Conservation (phyloP, 2,888 invertebrate genomes). For the Lysandra coridon region DNA sequence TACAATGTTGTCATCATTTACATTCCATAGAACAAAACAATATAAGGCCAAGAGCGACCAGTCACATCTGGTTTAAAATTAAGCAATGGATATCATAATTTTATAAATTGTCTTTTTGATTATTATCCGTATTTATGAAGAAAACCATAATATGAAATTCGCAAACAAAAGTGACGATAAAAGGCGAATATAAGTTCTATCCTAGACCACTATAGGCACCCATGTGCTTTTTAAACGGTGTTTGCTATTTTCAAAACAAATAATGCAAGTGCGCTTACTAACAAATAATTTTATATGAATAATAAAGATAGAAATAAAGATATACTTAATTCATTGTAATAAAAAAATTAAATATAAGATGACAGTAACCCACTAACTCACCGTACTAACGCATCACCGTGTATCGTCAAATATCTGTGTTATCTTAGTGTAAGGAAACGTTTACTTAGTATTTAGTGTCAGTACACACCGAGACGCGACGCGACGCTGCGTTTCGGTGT, state of each 20-base stretch:
- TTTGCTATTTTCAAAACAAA: background rate
- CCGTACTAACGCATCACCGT: constrained; percentile 41
- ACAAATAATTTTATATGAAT: no score
- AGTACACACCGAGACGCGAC: background rate
- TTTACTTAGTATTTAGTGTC: background rate
- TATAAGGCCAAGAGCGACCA: background rate
- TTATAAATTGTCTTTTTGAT: no score
- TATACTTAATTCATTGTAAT: background rate
- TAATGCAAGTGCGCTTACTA: background rate
- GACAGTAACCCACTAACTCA: constrained; percentile 31
- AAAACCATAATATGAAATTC: no score
- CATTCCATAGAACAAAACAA: background rate
- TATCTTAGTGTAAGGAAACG: constrained; percentile 54
- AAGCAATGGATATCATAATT: no score
- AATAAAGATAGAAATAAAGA: no score
- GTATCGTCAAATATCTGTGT: constrained; percentile 74
- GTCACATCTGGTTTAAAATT: no score
- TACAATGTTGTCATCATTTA: background rate
- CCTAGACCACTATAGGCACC: background rate
- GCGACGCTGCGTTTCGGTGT: background rate
- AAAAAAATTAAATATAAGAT: background rate
- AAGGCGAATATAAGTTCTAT: background rate
- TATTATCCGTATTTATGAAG: no score
- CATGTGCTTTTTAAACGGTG: background rate
- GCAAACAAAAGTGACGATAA: background rate